Evolutionary conservation across 1,140 invertebrate genomes (phyloP).

Genomic region (Hestina assimilis): DNA sequence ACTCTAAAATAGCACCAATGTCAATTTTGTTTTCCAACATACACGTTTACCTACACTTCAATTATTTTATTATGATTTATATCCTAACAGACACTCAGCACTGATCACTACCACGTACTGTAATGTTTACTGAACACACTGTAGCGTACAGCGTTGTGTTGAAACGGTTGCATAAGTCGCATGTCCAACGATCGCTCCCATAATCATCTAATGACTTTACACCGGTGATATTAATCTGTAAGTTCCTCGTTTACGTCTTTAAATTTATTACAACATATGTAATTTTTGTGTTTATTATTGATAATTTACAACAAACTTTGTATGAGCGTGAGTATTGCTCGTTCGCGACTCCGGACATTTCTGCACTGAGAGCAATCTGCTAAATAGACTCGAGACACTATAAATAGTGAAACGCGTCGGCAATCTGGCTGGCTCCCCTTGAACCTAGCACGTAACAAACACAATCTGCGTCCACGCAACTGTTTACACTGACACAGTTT

Average conservation of each 20-base stretch:
- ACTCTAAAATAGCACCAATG: slow-evolving; percentile 71
- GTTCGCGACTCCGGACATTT: slow-evolving; percentile 68
- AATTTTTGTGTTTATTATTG: slow-evolving; percentile 7
- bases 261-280: slow-evolving; percentile 4
- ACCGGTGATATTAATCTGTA: slow-evolving; percentile 38
- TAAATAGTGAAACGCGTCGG: slow-evolving; percentile 74
- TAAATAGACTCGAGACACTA: slow-evolving; percentile 70
- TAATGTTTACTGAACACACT: slow-evolving; percentile 54
- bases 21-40: slow-evolving; percentile 72
- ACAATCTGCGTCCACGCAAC: slow-evolving; percentile 65
- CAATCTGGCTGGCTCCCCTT: slow-evolving; percentile 73
- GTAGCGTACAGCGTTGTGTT: slow-evolving; percentile 42
- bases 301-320: slow-evolving; percentile 18
- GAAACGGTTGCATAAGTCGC: slow-evolving; percentile 62
- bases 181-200: slow-evolving; percentile 51
- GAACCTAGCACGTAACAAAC: slow-evolving; percentile 69
- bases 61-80: slow-evolving; percentile 11
- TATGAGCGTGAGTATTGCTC: slow-evolving; percentile 47
- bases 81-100: slow-evolving; percentile 17
- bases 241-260: neutral
- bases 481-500: slow-evolving; percentile 73
- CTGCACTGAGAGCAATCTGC: slow-evolving; percentile 69
- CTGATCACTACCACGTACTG: slow-evolving; percentile 37
- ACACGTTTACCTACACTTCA: slow-evolving; percentile 38
- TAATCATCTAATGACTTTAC: slow-evolving; percentile 53